phyloP scores from a whole-genome alignment of 1,140 invertebrate species.

The Lethocerus indicus region DNA sequence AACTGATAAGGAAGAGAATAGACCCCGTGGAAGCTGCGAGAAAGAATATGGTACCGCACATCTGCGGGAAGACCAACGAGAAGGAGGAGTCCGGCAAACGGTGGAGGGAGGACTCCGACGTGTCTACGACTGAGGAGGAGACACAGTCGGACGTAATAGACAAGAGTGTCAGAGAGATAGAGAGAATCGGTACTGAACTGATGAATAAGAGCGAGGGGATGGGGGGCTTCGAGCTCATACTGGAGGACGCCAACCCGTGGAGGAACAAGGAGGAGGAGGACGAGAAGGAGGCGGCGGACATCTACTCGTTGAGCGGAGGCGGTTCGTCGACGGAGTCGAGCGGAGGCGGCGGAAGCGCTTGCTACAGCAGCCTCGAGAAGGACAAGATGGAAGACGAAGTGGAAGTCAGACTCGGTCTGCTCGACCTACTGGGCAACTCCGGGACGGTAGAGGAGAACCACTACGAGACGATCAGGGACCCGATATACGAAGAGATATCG shows the following conservation, averaged over 20 bases:
- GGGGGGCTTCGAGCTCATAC: too few relatives aligned
- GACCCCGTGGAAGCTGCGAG: constrained; percentile 53
- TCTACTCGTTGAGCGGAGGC: too few relatives aligned
- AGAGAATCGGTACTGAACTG: neutral
- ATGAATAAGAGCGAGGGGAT: constrained; percentile 3
- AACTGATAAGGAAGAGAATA: constrained; percentile 20
- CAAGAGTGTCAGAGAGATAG: neutral
- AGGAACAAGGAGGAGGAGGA: constrained; percentile 1
- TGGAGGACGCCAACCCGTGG: neutral
- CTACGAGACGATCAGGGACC: constrained; percentile 66
- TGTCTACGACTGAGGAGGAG: neutral
- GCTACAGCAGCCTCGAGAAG: constrained; percentile 5
- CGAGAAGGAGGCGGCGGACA: constrained; percentile 3
- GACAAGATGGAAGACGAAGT: constrained; percentile 13
- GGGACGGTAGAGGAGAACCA: constrained; percentile 48
- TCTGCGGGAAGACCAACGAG: constrained; percentile 41
- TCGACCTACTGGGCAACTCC: constrained; percentile 35
- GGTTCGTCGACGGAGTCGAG: too few relatives aligned
- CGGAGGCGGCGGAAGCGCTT: neutral
- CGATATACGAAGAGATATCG: constrained; percentile 71
- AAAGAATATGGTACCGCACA: constrained; percentile 48
- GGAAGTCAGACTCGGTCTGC: constrained; percentile 18
- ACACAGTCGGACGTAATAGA: neutral
- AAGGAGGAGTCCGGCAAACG: neutral
- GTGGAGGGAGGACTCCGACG: neutral